A percentile compares a stretch with the other conserved stretches of the same genome.
Conservation (phyloP, 2,797 vertebrate genomes). For the Nyctalus aviator region DNA sequence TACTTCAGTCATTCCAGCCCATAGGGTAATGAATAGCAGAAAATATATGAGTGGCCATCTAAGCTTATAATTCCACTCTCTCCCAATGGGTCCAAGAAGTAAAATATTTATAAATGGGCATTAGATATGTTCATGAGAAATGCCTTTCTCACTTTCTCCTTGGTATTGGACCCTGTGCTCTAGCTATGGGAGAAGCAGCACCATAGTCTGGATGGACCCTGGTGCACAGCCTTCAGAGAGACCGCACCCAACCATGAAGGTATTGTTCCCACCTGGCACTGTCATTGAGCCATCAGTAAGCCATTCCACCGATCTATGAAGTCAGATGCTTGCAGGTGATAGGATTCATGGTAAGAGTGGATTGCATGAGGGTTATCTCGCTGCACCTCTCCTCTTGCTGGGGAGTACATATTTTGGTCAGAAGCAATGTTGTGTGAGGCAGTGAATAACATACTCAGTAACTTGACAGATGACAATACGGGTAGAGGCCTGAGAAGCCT, state of each 20-base stretch:
- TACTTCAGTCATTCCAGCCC: not conserved
- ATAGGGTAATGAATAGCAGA: not conserved
- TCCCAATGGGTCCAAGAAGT: not conserved
- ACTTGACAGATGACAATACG: conserved; percentile 67
- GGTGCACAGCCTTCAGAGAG: not conserved
- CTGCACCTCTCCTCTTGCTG: conserved; percentile 43
- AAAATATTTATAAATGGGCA: not conserved
- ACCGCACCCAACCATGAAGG: not conserved
- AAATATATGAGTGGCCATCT: not conserved
- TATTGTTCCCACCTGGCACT: not conserved
- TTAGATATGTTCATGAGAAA: too few relatives aligned
- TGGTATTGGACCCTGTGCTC: not conserved
- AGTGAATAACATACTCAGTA: conserved; percentile 60
- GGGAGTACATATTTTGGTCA: conserved; percentile 63
- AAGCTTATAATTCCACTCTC: not conserved
- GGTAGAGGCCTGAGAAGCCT: conserved; percentile 48
- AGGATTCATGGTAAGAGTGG: conserved; percentile 5
- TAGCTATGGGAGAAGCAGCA: not conserved
- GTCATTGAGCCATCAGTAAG: conserved; percentile 43
- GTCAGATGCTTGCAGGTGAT: conserved; percentile 32
- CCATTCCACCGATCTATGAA: not conserved
- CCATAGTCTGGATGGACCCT: too few relatives aligned
- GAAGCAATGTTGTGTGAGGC: conserved; percentile 65
- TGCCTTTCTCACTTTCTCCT: not conserved
- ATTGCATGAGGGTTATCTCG: not conserved